phyloP scores from a whole-genome alignment of 2,113 vertebrate species.

The Elanoides forficatus region DNA sequence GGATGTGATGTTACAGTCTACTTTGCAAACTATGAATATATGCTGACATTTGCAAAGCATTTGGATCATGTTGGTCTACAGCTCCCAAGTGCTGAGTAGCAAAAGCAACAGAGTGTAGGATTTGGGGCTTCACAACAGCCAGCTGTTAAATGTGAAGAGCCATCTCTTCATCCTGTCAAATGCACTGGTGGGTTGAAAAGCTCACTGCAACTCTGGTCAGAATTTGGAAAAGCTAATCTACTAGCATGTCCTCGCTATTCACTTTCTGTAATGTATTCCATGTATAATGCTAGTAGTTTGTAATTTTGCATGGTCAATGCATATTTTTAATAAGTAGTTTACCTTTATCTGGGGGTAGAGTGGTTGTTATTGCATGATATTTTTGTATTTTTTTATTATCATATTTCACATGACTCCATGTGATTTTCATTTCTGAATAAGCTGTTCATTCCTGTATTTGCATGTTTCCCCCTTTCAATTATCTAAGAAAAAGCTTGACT shows the following conservation, averaged over 20 bases:
- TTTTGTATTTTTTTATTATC: slow-evolving; percentile 49
- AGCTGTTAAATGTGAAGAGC: background rate
- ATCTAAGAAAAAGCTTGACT: slow-evolving; percentile 66
- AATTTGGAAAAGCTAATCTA: slow-evolving; percentile 23
- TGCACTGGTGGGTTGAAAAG: slow-evolving; percentile 43
- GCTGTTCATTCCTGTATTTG: slow-evolving; percentile 49
- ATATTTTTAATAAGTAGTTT: slow-evolving; percentile 16
- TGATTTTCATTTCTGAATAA: slow-evolving; percentile 52
- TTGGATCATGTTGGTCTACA: background rate
- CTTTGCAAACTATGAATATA: background rate
- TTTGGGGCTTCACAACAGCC: background rate
- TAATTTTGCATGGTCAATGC: slow-evolving; percentile 10
- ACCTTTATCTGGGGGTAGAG: slow-evolving; percentile 22
- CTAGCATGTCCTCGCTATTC: background rate
- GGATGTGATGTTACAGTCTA: background rate
- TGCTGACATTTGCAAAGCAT: background rate
- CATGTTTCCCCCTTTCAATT: slow-evolving; percentile 62
- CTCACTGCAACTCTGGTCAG: slow-evolving; percentile 68
- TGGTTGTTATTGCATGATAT: slow-evolving; percentile 27
- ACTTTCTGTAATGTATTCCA: slow-evolving; percentile 24
- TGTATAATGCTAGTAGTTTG: background rate
- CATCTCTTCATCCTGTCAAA: background rate
- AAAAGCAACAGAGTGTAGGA: background rate
- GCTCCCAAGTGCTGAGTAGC: background rate
- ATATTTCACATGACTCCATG: slow-evolving; percentile 28